These are phyloP conservation scores for Heliconius ethilla DNA, from an alignment of 2,888 invertebrate species.

Conservation along the genomic window DNA sequence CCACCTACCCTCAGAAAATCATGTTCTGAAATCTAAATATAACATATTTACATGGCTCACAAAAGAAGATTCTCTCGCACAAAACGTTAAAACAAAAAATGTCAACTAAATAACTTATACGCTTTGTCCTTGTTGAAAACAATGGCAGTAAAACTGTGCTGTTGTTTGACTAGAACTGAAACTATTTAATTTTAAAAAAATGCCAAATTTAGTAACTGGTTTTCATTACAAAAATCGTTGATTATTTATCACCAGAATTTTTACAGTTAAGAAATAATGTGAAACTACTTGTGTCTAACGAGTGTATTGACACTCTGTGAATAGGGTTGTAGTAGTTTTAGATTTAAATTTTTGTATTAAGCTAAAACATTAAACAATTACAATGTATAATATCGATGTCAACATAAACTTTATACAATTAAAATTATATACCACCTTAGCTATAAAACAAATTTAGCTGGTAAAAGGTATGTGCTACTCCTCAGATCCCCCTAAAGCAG, in stretches of 20 bases:
- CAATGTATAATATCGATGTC: too few species aligned
- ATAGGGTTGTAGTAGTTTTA: too few species aligned
- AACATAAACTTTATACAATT: too few species aligned
- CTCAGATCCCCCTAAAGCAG: background rate
- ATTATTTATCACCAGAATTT: background rate
- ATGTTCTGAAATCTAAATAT: background rate
- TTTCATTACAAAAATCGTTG: background rate
- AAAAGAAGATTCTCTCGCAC: conserved; percentile 64
- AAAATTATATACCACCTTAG: too few species aligned
- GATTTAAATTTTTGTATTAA: too few species aligned
- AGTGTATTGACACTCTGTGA: too few species aligned
- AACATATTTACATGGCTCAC: conserved; percentile 58
- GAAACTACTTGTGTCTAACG: too few species aligned
- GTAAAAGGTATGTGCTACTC: too few species aligned
- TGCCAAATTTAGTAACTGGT: background rate
- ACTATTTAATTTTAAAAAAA: background rate
- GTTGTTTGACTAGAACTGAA: background rate
- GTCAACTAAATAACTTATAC: conserved; percentile 63
- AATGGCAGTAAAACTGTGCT: conserved; percentile 43
- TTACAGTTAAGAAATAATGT: too few species aligned
- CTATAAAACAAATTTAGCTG: too few species aligned
- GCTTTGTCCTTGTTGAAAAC: conserved; percentile 54
- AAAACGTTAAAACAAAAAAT: conserved; percentile 73
- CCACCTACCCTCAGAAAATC: background rate
- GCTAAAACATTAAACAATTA: too few species aligned